Evolutionary conservation across 2,888 invertebrate genomes (phyloP).

Genomic region (Drosophila recens): DNA sequence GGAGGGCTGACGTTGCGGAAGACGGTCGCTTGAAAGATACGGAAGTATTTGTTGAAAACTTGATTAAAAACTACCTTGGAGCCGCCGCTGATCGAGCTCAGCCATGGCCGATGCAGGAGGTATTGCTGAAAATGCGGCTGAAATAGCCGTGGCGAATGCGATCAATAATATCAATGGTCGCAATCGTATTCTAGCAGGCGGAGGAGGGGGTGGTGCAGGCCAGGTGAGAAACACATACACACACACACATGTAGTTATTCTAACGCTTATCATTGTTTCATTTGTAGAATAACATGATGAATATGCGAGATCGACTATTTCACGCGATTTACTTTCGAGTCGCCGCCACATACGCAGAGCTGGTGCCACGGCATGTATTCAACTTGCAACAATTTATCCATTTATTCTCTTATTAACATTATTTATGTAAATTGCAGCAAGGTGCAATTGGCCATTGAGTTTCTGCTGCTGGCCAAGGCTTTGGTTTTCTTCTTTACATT

Average conservation of each 20-base stretch:
- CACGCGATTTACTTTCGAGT: constrained; percentile 97
- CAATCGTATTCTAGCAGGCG: constrained; percentile 63
- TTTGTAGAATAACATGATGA: constrained; percentile 90
- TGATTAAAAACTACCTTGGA: constrained; percentile 46
- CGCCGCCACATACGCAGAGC: constrained; percentile 95
- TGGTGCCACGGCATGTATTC: constrained; percentile 92
- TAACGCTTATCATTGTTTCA: constrained; percentile 40
- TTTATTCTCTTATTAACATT: not conserved
- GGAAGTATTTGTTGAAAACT: constrained; percentile 62
- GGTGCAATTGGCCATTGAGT: constrained; percentile 81
- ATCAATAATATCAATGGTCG: constrained; percentile 79
- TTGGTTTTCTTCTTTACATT: constrained; percentile 94
- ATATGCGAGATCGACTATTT: constrained; percentile 95
- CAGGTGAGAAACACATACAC: constrained; percentile 53
- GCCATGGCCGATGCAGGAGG: constrained; percentile 62
- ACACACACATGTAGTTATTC: not conserved
- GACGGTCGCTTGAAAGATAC: constrained; percentile 46
- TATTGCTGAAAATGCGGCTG: constrained; percentile 65
- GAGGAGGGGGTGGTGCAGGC: constrained; percentile 33
- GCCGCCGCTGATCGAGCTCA: constrained; percentile 22
- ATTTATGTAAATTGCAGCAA: constrained; percentile 62
- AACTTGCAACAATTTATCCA: not conserved
- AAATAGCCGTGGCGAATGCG: constrained; percentile 72
- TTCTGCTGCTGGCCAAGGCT: constrained; percentile 87
- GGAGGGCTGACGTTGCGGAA: constrained; percentile 61